A percentile compares a stretch with the other conserved stretches of the same genome.
Conservation (phyloP, 2,797 vertebrate species). For the Morus bassanus region DNA sequence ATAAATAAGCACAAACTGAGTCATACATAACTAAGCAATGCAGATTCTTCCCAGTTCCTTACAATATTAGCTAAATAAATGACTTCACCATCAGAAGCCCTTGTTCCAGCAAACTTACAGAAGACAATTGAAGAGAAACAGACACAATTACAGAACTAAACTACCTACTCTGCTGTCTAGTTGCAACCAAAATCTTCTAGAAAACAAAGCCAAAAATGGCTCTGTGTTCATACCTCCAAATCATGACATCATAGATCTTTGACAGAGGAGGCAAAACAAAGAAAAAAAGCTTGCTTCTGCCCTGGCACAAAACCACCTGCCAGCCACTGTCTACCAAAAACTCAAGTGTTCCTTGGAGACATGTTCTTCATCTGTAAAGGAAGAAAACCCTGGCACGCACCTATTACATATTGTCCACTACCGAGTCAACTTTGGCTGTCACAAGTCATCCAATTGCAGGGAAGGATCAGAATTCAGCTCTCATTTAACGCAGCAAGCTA, state of each 20-base stretch:
- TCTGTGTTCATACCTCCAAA: neutral
- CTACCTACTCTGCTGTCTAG: neutral
- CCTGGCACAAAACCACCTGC: neutral
- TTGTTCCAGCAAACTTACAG: neutral
- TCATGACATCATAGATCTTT: neutral
- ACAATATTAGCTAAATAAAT: constrained; percentile 11
- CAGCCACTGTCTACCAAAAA: neutral
- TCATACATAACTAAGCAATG: neutral
- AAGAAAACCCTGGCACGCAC: neutral
- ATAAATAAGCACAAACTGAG: constrained; percentile 6
- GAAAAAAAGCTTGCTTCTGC: neutral
- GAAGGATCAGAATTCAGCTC: neutral
- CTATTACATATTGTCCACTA: neutral
- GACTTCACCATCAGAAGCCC: constrained; percentile 8
- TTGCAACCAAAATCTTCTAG: neutral
- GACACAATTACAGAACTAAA: neutral
- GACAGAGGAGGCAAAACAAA: neutral
- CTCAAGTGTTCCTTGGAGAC: neutral
- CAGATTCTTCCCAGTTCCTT: neutral
- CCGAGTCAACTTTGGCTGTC: neutral
- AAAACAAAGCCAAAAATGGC: neutral
- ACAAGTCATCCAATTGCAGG: neutral
- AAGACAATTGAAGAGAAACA: constrained; percentile 5
- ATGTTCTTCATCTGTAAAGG: neutral
- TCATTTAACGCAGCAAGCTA: neutral